Percentiles rank a stretch among this genome's conserved stretches.
Conservation (phyloP, 2,888 invertebrate genomes). For the Oscheius onirici region DNA sequence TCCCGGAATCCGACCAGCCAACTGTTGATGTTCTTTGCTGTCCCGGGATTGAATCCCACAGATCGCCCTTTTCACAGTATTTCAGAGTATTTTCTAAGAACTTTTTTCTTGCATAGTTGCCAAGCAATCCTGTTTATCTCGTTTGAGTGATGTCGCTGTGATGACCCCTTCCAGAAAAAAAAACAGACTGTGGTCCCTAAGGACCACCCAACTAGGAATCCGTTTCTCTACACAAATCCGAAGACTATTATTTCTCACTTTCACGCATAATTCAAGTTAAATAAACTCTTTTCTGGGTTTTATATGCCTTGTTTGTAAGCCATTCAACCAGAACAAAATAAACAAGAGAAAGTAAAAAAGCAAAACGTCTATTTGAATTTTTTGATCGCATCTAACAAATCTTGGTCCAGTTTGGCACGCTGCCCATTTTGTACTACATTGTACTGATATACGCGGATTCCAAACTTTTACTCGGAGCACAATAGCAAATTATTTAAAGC, state of each 20-base stretch:
- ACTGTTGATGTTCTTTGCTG: too few relatives aligned
- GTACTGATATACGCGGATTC: too few relatives aligned
- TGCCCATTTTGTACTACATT: too few relatives aligned
- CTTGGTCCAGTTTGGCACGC: too few relatives aligned
- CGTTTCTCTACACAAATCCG: background rate
- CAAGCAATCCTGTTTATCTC: slow-evolving; percentile 18
- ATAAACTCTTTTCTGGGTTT: too few relatives aligned
- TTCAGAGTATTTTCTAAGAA: slow-evolving; percentile 18
- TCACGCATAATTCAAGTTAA: slow-evolving; percentile 9
- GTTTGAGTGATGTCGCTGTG: slow-evolving; percentile 25
- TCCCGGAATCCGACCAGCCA: background rate
- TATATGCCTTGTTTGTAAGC: too few relatives aligned
- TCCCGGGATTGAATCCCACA: slow-evolving; percentile 6
- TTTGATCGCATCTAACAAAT: too few relatives aligned
- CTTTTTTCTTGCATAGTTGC: slow-evolving; percentile 18
- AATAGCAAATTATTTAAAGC: too few relatives aligned
- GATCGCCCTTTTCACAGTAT: slow-evolving; percentile 31
- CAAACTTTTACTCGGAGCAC: too few relatives aligned
- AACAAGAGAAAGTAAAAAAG: too few relatives aligned
- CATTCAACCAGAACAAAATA: too few relatives aligned
- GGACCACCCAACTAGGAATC: slow-evolving; percentile 4
- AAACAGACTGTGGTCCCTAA: slow-evolving; percentile 6
- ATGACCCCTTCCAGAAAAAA: background rate
- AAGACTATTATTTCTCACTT: background rate
- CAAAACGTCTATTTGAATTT: too few relatives aligned